A percentile compares a stretch with the other conserved stretches of the same genome.
These are phyloP conservation scores for Hiodon alosoides DNA, from an alignment of 2,113 vertebrate genomes.

Conservation along the genomic window DNA sequence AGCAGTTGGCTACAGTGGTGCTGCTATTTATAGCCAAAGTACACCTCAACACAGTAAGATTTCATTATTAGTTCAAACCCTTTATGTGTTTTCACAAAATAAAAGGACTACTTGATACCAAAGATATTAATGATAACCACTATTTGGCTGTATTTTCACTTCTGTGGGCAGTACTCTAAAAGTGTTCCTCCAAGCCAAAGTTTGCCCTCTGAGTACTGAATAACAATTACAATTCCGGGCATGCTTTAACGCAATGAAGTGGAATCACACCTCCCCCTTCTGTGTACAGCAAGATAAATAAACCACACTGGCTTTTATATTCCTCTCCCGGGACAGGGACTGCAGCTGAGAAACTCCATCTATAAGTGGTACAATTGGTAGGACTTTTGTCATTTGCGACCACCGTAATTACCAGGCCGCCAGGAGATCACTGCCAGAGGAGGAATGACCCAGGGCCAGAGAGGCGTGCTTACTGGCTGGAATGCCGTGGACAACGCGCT, in stretches of 20 bases:
- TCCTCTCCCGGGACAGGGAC: not conserved
- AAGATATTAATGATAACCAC: too few relatives aligned
- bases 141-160: too few relatives aligned
- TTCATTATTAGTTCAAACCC: not conserved
- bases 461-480: conserved; percentile 63
- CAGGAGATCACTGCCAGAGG: not conserved
- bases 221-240: too few relatives aligned
- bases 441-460: not conserved
- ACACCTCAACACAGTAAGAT: not conserved
- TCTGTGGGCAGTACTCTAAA: too few relatives aligned
- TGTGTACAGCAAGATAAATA: not conserved
- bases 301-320: not conserved
- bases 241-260: too few relatives aligned
- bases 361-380: conserved; percentile 2
- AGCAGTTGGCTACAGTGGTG: not conserved
- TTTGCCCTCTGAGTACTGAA: too few relatives aligned
- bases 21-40: conserved; percentile 4
- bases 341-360: not conserved
- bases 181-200: too few relatives aligned
- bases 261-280: too few relatives aligned
- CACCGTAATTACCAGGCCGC: conserved; percentile 16
- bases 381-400: not conserved
- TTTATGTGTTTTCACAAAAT: not conserved
- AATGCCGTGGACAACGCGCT: conserved; percentile 51
- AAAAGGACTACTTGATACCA: too few relatives aligned